These are phyloP conservation scores for Drosophila parthenogenetica DNA, from an alignment of 2,888 invertebrate species.

Conservation along the genomic window DNA sequence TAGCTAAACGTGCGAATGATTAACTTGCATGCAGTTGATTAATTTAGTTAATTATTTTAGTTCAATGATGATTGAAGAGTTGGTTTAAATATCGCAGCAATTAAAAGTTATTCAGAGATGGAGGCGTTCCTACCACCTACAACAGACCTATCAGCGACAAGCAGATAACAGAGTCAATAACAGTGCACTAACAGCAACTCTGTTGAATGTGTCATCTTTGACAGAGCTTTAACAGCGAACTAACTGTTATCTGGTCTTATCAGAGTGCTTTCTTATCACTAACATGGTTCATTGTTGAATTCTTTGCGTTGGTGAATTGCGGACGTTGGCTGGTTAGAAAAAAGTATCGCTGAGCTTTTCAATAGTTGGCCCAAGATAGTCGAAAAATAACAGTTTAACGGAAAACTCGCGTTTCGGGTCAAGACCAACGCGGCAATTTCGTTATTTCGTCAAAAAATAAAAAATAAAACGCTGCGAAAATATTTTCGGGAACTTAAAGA, in stretches of 20 bases:
- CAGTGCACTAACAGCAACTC: conserved; percentile 15
- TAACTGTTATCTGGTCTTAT: conserved; percentile 32
- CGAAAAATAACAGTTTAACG: conserved; percentile 52
- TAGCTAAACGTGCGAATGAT: too few relatives aligned
- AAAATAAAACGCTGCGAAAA: conserved; percentile 4
- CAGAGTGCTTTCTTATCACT: conserved; percentile 64
- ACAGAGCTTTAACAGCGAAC: conserved; percentile 1
- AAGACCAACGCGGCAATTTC: conserved; percentile 17
- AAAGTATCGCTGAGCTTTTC: conserved; percentile 58
- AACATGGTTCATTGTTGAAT: conserved; percentile 60
- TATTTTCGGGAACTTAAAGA: conserved; percentile 7
- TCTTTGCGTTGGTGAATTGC: conserved; percentile 45
- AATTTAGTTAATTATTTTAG: too few relatives aligned
- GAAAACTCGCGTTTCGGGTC: conserved; percentile 37
- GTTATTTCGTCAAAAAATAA: conserved; percentile 15
- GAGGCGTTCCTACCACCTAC: conserved; percentile 39
- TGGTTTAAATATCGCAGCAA: background rate
- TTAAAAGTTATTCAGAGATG: background rate
- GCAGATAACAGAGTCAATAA: conserved; percentile 22
- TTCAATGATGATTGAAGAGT: too few relatives aligned
- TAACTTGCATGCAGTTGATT: too few relatives aligned
- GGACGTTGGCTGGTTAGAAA: background rate
- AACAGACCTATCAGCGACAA: background rate
- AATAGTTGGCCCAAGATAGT: conserved; percentile 60
- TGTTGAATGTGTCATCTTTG: conserved; percentile 14